phyloP scores from a whole-genome alignment of 2,113 vertebrate species.

The Indri indri region DNA sequence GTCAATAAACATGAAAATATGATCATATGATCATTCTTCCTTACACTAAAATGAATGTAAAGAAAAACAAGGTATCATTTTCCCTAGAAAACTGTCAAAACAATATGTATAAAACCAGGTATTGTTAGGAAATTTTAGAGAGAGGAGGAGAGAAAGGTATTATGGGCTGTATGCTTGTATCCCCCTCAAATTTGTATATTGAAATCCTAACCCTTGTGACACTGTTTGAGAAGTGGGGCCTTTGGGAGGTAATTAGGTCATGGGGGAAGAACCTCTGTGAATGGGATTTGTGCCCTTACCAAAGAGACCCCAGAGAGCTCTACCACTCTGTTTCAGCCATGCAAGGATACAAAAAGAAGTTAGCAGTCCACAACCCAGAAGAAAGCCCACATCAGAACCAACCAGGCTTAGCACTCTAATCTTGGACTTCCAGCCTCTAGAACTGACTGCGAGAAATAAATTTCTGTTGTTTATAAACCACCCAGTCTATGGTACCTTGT shows the following conservation, averaged over 20 bases:
- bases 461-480: background rate
- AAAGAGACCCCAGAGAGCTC: background rate
- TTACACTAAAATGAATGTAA: constrained; percentile 18
- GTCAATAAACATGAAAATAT: background rate
- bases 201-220: background rate
- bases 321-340: too few relatives aligned
- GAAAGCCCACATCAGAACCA: background rate
- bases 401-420: background rate
- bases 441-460: background rate
- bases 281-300: background rate
- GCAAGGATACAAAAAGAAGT: background rate
- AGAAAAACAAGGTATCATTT: background rate
- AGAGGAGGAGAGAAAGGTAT: background rate
- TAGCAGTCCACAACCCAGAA: background rate
- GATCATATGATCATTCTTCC: background rate
- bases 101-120: background rate
- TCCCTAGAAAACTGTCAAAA: background rate
- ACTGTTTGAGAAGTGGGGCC: background rate
- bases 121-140: background rate
- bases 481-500: background rate
- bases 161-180: background rate
- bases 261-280: background rate
- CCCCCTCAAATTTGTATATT: background rate
- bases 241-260: too few relatives aligned
- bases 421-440: background rate